Conservation (phyloP, 2,888 invertebrate genomes). For the Cerceris rybyensis region DNA sequence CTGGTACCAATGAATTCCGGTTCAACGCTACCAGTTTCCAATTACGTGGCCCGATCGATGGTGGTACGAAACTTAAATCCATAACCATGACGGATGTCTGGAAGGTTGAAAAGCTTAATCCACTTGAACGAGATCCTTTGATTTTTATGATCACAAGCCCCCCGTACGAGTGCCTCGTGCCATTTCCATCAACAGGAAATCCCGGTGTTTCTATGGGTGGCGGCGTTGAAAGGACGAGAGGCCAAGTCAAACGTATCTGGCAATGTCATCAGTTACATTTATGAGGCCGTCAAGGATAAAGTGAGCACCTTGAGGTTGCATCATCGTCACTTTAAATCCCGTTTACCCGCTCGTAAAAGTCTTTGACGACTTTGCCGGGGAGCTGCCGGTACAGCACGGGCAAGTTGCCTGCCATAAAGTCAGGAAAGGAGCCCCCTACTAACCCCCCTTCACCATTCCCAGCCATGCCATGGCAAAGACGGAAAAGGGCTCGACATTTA, state of each 20-base stretch:
- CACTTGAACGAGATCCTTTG: constrained; percentile 52
- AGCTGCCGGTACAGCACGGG: constrained; percentile 71
- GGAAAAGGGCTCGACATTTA: constrained; percentile 76
- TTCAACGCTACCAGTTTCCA: background rate
- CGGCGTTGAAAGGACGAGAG: constrained; percentile 54
- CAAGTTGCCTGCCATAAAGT: constrained; percentile 74
- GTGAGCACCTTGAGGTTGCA: constrained; percentile 82
- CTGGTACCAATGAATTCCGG: background rate
- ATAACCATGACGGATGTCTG: constrained; percentile 25
- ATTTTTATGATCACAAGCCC: constrained; percentile 60
- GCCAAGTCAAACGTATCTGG: constrained; percentile 78
- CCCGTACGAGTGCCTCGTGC: constrained; percentile 56
- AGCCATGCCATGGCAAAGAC: constrained; percentile 70
- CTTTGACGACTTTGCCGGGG: constrained; percentile 80
- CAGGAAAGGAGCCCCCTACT: constrained; percentile 66
- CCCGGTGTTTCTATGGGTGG: constrained; percentile 48
- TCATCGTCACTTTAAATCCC: constrained; percentile 82
- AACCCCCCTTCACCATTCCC: constrained; percentile 62
- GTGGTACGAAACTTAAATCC: background rate
- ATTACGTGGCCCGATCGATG: background rate
- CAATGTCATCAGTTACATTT: constrained; percentile 82
- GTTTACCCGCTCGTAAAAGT: constrained; percentile 81
- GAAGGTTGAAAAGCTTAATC: constrained; percentile 53
- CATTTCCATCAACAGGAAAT: constrained; percentile 57
- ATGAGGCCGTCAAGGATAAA: constrained; percentile 81